These are phyloP conservation scores for Parasteatoda tepidariorum DNA, from an alignment of 1,140 invertebrate genomes.

Conservation along the genomic window DNA sequence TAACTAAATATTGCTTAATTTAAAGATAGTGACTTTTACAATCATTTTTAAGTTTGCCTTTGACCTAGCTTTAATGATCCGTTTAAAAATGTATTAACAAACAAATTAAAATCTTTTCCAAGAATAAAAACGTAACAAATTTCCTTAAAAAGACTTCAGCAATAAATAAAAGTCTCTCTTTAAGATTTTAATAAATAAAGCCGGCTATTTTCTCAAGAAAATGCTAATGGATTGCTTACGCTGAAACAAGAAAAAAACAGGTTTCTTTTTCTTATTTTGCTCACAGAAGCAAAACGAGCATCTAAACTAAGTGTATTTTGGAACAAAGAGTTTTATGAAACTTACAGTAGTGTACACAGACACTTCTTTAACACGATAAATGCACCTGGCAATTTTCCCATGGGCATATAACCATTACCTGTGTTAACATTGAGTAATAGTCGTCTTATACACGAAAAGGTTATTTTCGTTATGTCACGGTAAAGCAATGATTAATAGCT, in stretches of 20 bases:
- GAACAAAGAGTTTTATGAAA: neutral
- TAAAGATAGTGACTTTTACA: too few relatives aligned
- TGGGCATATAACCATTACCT: neutral
- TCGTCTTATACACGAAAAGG: neutral
- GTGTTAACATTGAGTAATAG: constrained; percentile 4
- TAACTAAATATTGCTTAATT: too few relatives aligned
- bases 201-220: too few relatives aligned
- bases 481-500: neutral
- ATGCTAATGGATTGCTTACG: too few relatives aligned
- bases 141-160: too few relatives aligned
- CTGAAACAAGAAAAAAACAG: neutral
- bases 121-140: too few relatives aligned
- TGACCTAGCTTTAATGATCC: too few relatives aligned
- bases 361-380: neutral
- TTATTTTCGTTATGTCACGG: neutral
- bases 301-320: neutral
- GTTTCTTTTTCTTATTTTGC: neutral
- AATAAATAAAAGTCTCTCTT: too few relatives aligned
- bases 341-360: neutral
- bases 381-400: neutral
- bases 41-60: too few relatives aligned
- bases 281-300: neutral
- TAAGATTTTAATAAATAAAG: too few relatives aligned
- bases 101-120: too few relatives aligned
- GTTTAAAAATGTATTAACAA: too few relatives aligned